phyloP scores from a whole-genome alignment of 2,113 vertebrate species.

The Lampris megalopsis region DNA sequence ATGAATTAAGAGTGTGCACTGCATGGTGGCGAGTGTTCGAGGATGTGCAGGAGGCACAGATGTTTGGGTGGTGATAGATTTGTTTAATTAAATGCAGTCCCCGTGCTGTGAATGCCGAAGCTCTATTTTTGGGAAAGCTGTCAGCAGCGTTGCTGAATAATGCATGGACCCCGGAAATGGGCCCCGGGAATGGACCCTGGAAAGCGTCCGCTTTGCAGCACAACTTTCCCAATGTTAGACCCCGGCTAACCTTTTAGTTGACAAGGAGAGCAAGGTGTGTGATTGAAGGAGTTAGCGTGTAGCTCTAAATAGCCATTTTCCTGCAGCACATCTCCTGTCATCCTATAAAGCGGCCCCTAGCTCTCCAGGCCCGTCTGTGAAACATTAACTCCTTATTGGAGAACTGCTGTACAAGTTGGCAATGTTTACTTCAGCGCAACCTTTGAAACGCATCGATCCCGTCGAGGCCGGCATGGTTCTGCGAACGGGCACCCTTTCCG shows the following conservation, averaged over 20 bases:
- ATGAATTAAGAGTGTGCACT: constrained; percentile 11
- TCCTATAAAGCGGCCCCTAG: too few species aligned
- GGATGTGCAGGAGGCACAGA: constrained; percentile 38
- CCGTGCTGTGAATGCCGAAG: not conserved
- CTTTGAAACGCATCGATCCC: not conserved
- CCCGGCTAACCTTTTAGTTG: not conserved
- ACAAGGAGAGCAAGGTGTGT: not conserved
- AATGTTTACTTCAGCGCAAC: not conserved
- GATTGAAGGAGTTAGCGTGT: not conserved
- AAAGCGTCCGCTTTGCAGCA: not conserved
- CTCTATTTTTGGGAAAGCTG: constrained; percentile 12
- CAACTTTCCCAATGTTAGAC: not conserved
- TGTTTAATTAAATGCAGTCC: constrained; percentile 20
- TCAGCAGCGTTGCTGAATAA: constrained; percentile 1
- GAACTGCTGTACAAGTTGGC: too few species aligned
- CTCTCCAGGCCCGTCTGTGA: too few species aligned
- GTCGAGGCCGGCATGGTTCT: not conserved
- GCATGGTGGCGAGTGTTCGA: constrained; percentile 27
- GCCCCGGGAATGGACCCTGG: not conserved
- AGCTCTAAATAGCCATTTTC: not conserved
- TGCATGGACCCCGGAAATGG: not conserved
- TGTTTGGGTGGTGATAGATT: constrained; percentile 27
- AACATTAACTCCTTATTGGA: too few species aligned
- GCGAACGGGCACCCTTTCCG: not conserved
- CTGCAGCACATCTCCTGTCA: not conserved